A percentile compares a stretch with the other conserved stretches of the same genome.
These are phyloP conservation scores for Anas bahamensis DNA, from an alignment of 2,797 vertebrate species.

Conservation along the genomic window DNA sequence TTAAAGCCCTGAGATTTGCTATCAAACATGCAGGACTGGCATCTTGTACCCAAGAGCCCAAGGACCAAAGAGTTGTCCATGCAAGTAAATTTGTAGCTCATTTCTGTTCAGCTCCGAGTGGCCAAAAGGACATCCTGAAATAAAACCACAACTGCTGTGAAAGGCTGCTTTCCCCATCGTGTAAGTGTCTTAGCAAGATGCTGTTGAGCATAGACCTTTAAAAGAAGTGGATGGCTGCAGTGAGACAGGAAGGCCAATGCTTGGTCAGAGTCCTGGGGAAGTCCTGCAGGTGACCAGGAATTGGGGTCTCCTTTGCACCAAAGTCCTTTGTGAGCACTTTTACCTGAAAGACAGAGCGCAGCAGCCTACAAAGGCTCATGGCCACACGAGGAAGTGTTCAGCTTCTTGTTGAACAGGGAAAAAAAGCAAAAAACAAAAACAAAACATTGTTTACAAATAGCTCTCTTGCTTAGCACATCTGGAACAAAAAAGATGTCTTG, in stretches of 20 bases:
- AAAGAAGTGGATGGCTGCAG: background rate
- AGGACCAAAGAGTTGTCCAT: background rate
- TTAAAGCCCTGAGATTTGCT: background rate
- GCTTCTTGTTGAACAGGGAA: background rate
- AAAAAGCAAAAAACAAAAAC: background rate
- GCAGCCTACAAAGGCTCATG: background rate
- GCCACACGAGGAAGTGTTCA: background rate
- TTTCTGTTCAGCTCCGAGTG: background rate
- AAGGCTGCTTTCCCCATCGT: background rate
- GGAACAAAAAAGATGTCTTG: background rate
- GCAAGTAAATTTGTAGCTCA: background rate
- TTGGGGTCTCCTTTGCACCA: background rate
- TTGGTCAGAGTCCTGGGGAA: background rate
- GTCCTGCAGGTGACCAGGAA: background rate
- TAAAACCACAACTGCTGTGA: background rate
- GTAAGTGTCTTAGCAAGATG: background rate
- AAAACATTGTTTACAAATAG: background rate
- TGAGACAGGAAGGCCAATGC: background rate
- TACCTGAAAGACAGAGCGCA: background rate
- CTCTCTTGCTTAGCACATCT: background rate
- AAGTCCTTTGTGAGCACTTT: background rate
- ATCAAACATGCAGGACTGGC: fast-evolving
- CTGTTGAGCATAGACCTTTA: background rate
- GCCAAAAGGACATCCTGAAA: background rate
- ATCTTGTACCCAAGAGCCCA: background rate